Evolutionary conservation across 2,113 vertebrate genomes (phyloP).

Genomic region (Ursus arctos): DNA sequence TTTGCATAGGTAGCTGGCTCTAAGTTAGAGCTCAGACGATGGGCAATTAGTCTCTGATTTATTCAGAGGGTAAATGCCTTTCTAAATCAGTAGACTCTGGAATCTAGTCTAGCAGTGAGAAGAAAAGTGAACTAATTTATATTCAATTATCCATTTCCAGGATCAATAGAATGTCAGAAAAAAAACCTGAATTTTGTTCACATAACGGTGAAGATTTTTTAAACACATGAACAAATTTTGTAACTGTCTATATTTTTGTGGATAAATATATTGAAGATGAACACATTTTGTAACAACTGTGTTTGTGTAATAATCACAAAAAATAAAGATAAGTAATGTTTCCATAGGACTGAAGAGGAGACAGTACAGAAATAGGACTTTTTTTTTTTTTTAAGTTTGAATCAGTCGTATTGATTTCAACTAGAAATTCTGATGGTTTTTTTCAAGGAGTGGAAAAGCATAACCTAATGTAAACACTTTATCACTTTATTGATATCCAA

Average conservation of each 20-base stretch:
- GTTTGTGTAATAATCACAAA: background rate
- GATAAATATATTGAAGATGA: background rate
- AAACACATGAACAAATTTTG: background rate
- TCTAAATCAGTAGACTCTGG: background rate
- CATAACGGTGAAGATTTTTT: background rate
- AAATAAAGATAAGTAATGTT: conserved; percentile 57
- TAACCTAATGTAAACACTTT: conserved; percentile 27
- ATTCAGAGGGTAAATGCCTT: background rate
- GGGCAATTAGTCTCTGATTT: background rate
- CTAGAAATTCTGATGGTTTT: background rate
- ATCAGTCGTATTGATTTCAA: conserved; percentile 27
- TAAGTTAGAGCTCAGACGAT: background rate
- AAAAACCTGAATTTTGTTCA: background rate
- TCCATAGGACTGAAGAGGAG: background rate
- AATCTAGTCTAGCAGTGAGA: background rate
- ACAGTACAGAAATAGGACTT: background rate
- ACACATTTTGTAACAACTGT: background rate
- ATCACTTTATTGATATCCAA: background rate
- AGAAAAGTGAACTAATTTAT: conserved; percentile 15
- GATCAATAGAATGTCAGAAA: background rate
- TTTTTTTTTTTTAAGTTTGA: background rate
- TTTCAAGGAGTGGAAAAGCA: background rate
- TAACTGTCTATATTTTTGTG: background rate
- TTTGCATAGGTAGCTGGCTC: background rate
- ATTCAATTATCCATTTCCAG: background rate